Evolutionary conservation across 2,113 vertebrate species (phyloP), one percentile per base, ranked within the genome.

Genomic region (Bagarius yarrelli): DNA sequence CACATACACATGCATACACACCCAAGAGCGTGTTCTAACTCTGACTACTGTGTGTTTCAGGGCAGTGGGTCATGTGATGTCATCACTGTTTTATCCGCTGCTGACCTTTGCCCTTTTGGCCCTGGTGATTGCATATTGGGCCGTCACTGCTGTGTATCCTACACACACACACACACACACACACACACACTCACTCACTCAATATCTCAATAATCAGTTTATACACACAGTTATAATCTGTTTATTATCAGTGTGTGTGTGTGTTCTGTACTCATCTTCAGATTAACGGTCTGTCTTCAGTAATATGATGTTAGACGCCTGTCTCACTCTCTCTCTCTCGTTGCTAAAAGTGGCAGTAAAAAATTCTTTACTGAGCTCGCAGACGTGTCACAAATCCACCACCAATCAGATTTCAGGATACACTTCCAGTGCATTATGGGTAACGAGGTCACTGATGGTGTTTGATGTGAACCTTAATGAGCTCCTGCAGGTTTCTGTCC

Each of bases 131-230:
- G 94, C 96, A 1, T 98, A 98, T 89, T 99, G 97, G 97, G 95
- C 94, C 67, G 91, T 95, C 88, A 98, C 96, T 0, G 95, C 97
- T 0, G 95, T 99, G 97, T 98, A 99, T 99, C 97, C 94, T 91
- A 84, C 2, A 32, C 8, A 47, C 67, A 70, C 67, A 71, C 44
- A 71, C 69, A 71, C 69, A 71, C 44, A 71, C 66, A 69, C 59
- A 60, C 59, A 60, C 59, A 60, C 66, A 34, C 61, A 40, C 63
- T 34, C 61, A 64, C 61, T 34, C 61, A 64, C 34, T 23, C 47
- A n/a, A n/a, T n/a, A n/a, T n/a, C n/a, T n/a, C n/a, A n/a, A n/a
- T n/a, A n/a, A n/a, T n/a, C n/a, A n/a, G n/a, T n/a, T n/a, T n/a
- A n/a, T n/a, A n/a, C n/a, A n/a, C n/a, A n/a, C n/a, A n/a, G n/a